Base-by-base conservation (phyloP, 2,888 invertebrate species). In the Andrena chrysosceles region DNA sequence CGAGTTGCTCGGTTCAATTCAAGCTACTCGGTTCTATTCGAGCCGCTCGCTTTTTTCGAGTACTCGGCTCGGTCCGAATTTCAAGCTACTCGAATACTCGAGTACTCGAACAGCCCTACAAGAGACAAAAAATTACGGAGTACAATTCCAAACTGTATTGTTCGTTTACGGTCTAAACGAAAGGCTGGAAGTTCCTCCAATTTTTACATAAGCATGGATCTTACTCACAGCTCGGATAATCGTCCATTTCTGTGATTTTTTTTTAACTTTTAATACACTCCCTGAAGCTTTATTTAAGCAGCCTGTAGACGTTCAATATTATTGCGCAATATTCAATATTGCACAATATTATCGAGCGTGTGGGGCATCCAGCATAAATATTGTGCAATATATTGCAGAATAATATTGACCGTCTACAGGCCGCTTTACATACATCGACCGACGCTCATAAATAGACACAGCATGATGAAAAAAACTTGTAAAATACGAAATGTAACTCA, bases 181-280 rank as follows among this genome's bases (percentile, higher is more conserved):
- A 20, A 49, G 16, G 20, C 13, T 60, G 20, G 1, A n/a, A 48
- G 23, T 29, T 69, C 35, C 42, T 48, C 35, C 16, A 1, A 70
- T 29, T 60, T 13, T 1, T 29, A 20, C 6, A 8, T 4, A 66
- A 26, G 16, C 26, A 49, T 2, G 2, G n/a, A 13, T 31, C n/a
- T 56, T 10, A 13, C 48, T n/a, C 33, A n/a, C 31, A 13, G n/a
- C 29, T 60, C 31, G 20, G 10, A 56, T 26, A 56, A 35, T 59
- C 16, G 23, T 42, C 42, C 23, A 70, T 60, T 31, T 31, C 60
- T 62, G 48, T 70, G 29, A 70, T 70, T 29, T 56, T 29, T 60
- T 29, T 20, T 2, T 3, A 31, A 31, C n/a, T 23, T 54, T 10
- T 60, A 31, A 60, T 60, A 60, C n/a, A 3, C 33, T 29, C 20